These are phyloP conservation scores for Rugalucina vietnamica DNA, from an alignment of 2,888 invertebrate species.

Conservation along the genomic window DNA sequence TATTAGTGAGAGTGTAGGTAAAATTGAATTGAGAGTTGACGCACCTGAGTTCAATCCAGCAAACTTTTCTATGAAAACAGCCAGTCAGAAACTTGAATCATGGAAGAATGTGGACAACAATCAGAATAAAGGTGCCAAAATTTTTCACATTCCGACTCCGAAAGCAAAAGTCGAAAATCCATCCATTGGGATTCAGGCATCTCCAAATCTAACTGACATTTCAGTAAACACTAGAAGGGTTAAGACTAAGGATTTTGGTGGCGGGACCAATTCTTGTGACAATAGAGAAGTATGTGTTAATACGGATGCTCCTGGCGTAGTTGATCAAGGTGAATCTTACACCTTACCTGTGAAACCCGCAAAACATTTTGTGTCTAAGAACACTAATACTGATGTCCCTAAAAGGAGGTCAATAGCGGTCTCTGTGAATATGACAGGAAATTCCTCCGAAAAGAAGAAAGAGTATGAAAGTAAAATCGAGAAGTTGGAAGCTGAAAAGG, in stretches of 20 bases:
- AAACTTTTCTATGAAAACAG: neutral
- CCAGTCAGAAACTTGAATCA: conserved; percentile 11
- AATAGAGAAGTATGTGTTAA: conserved; percentile 46
- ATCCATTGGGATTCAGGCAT: conserved; percentile 39
- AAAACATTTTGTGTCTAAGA: conserved; percentile 16
- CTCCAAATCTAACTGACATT: conserved; percentile 16
- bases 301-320: neutral
- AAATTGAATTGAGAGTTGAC: conserved; percentile 18
- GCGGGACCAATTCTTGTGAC: conserved; percentile 35
- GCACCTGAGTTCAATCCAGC: conserved; percentile 36
- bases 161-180: conserved; percentile 3
- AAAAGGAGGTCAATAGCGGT: conserved; percentile 31
- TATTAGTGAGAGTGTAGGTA: conserved; percentile 2
- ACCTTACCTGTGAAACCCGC: neutral
- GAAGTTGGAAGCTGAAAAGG: conserved; percentile 4
- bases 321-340: neutral
- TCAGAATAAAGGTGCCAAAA: neutral
- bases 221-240: conserved; percentile 31
- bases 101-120: neutral
- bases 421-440: conserved; percentile 9
- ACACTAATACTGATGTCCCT: conserved; percentile 28
- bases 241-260: conserved; percentile 36
- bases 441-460: neutral
- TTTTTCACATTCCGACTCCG: conserved; percentile 18
- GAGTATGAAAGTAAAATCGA: neutral